A percentile compares a stretch with the other conserved stretches of the same genome.
phyloP scores from a whole-genome alignment of 2,797 vertebrate genomes.

The Acipenser ruthenus region DNA sequence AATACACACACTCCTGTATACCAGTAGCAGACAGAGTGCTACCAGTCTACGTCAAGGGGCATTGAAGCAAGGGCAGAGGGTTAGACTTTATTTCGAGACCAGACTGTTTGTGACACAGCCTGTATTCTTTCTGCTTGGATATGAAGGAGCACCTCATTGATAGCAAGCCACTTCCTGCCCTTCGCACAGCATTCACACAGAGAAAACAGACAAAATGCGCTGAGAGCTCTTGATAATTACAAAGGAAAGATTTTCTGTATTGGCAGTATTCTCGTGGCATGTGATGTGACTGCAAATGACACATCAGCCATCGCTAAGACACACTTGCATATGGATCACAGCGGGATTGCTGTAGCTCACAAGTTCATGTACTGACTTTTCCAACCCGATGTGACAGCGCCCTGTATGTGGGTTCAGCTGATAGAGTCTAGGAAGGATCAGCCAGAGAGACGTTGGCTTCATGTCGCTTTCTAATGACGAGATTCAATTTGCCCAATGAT shows the following conservation, averaged over 20 bases:
- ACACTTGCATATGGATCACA: neutral
- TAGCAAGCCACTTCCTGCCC: neutral
- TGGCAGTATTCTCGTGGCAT: neutral
- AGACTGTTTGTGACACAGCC: constrained; percentile 45
- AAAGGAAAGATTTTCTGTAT: neutral
- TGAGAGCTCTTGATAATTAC: neutral
- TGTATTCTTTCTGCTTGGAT: constrained; percentile 42
- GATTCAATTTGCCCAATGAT: constrained; percentile 49
- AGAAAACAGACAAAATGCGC: neutral
- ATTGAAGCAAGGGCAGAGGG: constrained; percentile 17
- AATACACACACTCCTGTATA: constrained; percentile 29
- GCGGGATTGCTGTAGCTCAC: neutral
- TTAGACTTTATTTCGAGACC: constrained; percentile 47
- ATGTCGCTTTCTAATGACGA: constrained; percentile 36
- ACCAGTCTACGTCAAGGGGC: constrained; percentile 41
- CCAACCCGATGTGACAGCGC: constrained; percentile 39
- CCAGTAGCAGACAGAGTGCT: constrained; percentile 53
- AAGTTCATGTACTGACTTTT: neutral
- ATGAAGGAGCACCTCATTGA: constrained; percentile 30
- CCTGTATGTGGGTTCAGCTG: constrained; percentile 42
- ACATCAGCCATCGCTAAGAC: neutral
- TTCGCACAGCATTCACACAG: neutral
- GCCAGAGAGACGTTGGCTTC: constrained; percentile 32
- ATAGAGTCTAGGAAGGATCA: constrained; percentile 30
- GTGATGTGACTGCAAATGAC: neutral